These are phyloP conservation scores for Nylanderia fulva DNA, from an alignment of 1,140 invertebrate species.

Conservation along the genomic window DNA sequence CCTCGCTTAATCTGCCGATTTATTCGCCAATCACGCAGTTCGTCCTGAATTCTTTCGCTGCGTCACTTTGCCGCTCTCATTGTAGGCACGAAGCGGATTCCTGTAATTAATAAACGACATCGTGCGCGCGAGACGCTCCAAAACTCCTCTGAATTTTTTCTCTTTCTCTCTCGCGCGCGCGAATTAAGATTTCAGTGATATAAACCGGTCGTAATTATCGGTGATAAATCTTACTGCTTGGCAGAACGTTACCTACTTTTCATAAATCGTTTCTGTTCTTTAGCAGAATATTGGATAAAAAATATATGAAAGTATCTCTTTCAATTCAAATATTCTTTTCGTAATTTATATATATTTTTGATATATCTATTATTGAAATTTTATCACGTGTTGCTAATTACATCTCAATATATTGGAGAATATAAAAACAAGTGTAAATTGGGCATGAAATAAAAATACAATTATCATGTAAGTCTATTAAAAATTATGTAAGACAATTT, in stretches of 20 bases:
- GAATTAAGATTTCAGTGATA: conserved; percentile 25
- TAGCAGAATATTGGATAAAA: neutral
- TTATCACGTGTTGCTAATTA: neutral
- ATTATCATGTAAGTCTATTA: neutral
- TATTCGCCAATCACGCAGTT: conserved; percentile 70
- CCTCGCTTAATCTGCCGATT: conserved; percentile 74
- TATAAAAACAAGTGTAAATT: neutral
- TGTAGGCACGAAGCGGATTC: neutral
- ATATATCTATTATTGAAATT: neutral
- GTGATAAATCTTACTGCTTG: neutral
- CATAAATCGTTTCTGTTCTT: neutral
- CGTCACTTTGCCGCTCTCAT: conserved; percentile 35
- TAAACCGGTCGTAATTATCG: conserved; percentile 15
- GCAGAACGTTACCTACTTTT: neutral
- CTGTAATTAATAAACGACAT: conserved; percentile 65
- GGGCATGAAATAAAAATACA: neutral
- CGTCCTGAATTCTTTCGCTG: conserved; percentile 61
- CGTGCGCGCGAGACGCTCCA: neutral
- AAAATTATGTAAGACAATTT: neutral
- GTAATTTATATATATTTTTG: too few species aligned
- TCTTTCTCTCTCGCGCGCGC: neutral
- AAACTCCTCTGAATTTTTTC: conserved; percentile 12
- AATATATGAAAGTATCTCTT: too few species aligned
- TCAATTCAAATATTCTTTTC: too few species aligned
- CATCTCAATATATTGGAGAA: neutral